Conservation (phyloP, 1,140 invertebrate genomes). For the Macrosteles quadrilineatus region DNA sequence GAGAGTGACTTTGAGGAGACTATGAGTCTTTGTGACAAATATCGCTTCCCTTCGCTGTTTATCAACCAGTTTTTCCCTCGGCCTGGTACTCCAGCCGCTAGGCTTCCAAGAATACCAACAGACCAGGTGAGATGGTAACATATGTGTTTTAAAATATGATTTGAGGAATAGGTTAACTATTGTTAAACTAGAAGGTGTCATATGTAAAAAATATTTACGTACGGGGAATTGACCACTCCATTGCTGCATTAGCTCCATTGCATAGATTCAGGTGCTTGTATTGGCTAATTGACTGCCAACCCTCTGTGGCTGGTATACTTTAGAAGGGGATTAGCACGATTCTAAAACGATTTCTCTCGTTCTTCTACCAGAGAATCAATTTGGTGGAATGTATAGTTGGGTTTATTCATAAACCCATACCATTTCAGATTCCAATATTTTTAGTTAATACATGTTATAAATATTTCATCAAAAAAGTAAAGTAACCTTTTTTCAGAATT, state of each 20-base stretch:
- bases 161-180: not conserved
- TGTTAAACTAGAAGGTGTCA: not conserved
- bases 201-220: not conserved
- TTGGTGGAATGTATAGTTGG: no score
- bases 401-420: no score
- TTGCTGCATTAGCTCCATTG: not conserved
- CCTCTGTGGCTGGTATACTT: no score
- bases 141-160: constrained; percentile 42
- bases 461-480: no score
- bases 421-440: no score
- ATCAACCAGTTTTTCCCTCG: constrained; percentile 98
- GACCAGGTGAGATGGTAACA: constrained; percentile 55
- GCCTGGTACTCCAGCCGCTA: constrained; percentile 93
- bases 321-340: no score
- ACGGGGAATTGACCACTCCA: not conserved
- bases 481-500: no score
- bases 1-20: constrained; percentile 90
- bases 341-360: no score
- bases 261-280: not conserved
- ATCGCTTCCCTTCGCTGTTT: constrained; percentile 92
- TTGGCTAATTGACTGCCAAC: not conserved
- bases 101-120: constrained; percentile 78
- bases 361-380: no score
- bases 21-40: constrained; percentile 78
- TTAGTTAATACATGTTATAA: no score